Percentiles rank a stretch among this genome's conserved stretches.
These are phyloP conservation scores for Labroides dimidiatus DNA, from an alignment of 2,797 vertebrate species.

Conservation along the genomic window DNA sequence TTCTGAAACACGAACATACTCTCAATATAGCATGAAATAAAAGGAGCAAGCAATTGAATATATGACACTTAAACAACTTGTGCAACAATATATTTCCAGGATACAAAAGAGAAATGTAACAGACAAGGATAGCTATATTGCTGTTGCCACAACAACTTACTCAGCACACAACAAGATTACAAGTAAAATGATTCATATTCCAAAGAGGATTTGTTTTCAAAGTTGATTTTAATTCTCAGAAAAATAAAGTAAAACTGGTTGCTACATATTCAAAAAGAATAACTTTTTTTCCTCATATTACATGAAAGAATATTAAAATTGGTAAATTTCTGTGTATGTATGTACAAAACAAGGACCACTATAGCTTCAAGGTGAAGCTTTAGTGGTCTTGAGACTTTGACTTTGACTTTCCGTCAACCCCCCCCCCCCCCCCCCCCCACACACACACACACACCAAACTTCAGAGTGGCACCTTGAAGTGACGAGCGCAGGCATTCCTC, in stretches of 20 bases:
- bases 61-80: not conserved
- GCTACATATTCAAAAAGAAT: no score
- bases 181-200: not conserved
- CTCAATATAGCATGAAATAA: not conserved
- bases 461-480: not conserved
- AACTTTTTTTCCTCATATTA: no score
- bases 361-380: not conserved
- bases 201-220: not conserved
- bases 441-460: no score
- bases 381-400: not conserved
- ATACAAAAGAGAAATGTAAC: not conserved
- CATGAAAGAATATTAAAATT: no score
- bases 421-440: no score
- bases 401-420: not conserved
- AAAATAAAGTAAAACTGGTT: no score
- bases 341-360: no score
- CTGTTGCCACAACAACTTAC: not conserved
- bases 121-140: not conserved
- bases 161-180: not conserved
- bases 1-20: not conserved
- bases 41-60: not conserved
- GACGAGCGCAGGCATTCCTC: not conserved
- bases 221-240: no score
- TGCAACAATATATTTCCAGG: not conserved
- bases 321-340: no score